Base-by-base conservation (phyloP, 2,797 vertebrate species). In the Xenops minutus region DNA sequence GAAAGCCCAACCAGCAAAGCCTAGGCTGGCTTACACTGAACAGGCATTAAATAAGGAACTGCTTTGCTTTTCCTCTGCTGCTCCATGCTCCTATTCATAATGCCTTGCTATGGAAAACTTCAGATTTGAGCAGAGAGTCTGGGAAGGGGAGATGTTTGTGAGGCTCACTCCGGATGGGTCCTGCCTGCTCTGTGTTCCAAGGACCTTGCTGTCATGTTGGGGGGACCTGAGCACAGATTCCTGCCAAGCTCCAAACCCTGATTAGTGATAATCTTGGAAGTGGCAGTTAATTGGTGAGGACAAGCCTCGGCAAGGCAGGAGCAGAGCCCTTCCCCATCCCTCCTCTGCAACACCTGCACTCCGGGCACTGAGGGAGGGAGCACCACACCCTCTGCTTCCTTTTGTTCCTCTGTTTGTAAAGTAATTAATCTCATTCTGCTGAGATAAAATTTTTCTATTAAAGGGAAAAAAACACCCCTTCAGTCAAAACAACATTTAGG, bases 391-490 rank as follows among this genome's bases (percentile, higher is more conserved):
- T 51, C 69, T n/a, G 18, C 75, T 27, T 76, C n/a, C 84, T 89
- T 93, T 89, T 93, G 83, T 95, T 95, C 89, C 62, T 68, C 36
- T 94, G 69, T 92, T 96, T 93, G 90, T 95, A 82, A 55, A 95
- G 92, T 89, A 96, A 97, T 97, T 97, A 97, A 94, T 97, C 89
- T 97, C 95, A 63, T 94, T 91, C 94, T 92, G 89, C 94, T 89
- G 78, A 95, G 86, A 90, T 92, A 85, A 95, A 22, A 49, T 95
- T 96, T 94, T 94, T 96, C 92, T 93, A 66, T 96, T 96, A 96
- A 95, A 85, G 64, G 21, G 22, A 51, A 68, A 4, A 49, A 41
- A 64, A 43, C n/a, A 8, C 1, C 1, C 37, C 78, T 93, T 95
- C 92, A 86, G 92, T 95, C 90, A 92, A 94, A 97, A 95, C 96